Evolutionary conservation across 2,797 vertebrate species (phyloP).

Genomic region (Picus viridis): DNA sequence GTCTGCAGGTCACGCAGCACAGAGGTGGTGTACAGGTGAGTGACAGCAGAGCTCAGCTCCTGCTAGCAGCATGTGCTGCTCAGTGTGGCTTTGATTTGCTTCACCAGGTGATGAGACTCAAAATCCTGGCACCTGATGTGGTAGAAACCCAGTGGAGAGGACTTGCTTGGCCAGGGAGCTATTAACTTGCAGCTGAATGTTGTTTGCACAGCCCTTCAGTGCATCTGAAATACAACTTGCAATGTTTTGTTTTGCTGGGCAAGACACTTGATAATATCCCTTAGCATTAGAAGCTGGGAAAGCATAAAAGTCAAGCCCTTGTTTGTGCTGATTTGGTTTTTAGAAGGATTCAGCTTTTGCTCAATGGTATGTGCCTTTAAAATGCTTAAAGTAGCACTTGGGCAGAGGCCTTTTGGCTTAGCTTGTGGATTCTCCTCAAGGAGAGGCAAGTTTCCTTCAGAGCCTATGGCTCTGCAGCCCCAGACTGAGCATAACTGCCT

Average conservation of each 20-base stretch:
- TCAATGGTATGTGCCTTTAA: rapidly evolving
- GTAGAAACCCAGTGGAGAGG: background rate
- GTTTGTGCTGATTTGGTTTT: rapidly evolving
- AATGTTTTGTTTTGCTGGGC: background rate
- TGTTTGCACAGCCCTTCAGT: background rate
- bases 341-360: background rate
- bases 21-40: slow-evolving; percentile 72
- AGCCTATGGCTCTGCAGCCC: background rate
- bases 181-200: background rate
- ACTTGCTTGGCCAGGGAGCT: rapidly evolving
- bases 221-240: background rate
- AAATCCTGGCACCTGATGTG: background rate
- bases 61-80: rapidly evolving
- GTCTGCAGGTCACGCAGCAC: background rate
- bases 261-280: background rate
- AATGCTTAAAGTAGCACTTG: background rate
- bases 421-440: background rate
- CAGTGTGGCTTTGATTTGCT: background rate
- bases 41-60: background rate
- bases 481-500: background rate
- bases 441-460: background rate
- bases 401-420: rapidly evolving
- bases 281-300: background rate
- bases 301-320: background rate
- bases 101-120: background rate